Evolutionary conservation across 1,140 invertebrate genomes (phyloP).

Genomic region (Listronotus oregonensis): DNA sequence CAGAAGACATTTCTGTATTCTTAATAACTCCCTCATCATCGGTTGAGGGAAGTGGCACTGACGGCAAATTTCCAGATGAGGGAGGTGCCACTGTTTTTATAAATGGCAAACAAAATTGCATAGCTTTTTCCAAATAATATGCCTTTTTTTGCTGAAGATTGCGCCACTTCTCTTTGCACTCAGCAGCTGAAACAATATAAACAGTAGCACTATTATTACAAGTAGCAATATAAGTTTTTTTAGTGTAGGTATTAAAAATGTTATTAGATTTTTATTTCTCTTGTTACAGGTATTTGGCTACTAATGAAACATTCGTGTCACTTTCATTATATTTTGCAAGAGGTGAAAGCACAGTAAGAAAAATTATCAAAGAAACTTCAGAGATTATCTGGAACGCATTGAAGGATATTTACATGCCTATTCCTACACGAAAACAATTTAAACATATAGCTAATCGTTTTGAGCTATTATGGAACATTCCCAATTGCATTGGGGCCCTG

Average conservation of each 20-base stretch:
- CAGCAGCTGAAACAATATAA: constrained; percentile 28
- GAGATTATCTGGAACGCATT: constrained; percentile 23
- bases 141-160: constrained; percentile 37
- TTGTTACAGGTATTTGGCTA: constrained; percentile 11
- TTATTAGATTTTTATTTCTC: background rate
- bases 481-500: too few relatives aligned
- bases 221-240: too few relatives aligned
- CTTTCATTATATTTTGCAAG: constrained; percentile 22
- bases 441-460: constrained; percentile 24
- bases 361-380: too few relatives aligned
- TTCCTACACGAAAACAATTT: constrained; percentile 6
- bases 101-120: constrained; percentile 41
- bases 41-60: constrained; percentile 14
- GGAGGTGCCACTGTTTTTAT: constrained; percentile 37
- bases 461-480: background rate
- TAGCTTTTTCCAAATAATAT: constrained; percentile 41
- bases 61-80: constrained; percentile 29
- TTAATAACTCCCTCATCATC: constrained; percentile 26
- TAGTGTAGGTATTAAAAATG: too few relatives aligned
- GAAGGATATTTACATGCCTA: constrained; percentile 22
- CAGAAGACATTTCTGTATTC: constrained; percentile 18
- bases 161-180: constrained; percentile 27
- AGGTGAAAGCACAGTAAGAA: constrained; percentile 20
- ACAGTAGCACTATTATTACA: too few relatives aligned
- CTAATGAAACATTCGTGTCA: background rate